phyloP scores from a whole-genome alignment of 2,113 vertebrate genomes.

The Enhydra lutris region DNA sequence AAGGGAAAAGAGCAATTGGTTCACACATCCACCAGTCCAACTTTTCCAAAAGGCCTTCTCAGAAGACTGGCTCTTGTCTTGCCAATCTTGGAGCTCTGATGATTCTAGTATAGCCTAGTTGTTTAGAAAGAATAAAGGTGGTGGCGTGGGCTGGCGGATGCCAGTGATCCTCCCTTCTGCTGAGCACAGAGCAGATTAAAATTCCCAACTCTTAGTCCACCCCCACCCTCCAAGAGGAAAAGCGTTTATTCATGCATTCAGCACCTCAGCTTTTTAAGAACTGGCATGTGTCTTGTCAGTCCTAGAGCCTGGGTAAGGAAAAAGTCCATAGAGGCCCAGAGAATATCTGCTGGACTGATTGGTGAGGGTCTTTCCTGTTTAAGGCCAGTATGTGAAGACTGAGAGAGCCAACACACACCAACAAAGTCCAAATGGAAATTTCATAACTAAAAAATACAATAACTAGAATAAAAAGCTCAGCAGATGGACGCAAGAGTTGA shows the following conservation, averaged over 20 bases:
- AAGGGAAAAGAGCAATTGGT: neutral
- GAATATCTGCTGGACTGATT: neutral
- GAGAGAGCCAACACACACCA: neutral
- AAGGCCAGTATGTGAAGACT: neutral
- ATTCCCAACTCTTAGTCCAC: neutral
- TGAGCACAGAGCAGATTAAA: neutral
- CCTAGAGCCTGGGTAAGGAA: neutral
- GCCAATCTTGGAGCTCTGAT: neutral
- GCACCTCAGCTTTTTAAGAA: neutral
- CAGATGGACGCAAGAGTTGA: neutral
- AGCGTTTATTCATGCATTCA: neutral
- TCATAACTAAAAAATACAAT: neutral
- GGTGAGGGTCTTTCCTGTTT: neutral
- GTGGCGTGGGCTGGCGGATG: neutral
- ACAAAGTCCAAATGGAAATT: neutral
- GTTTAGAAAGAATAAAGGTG: neutral
- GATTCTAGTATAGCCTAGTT: neutral
- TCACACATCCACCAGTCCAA: neutral
- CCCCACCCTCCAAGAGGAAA: neutral
- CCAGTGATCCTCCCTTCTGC: neutral
- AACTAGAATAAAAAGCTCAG: neutral
- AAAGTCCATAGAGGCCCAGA: neutral
- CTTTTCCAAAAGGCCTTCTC: neutral
- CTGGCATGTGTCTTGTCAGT: neutral
- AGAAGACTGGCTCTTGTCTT: neutral